A percentile compares a stretch with the other conserved stretches of the same genome.
These are phyloP conservation scores for Anableps anableps DNA, from an alignment of 2,797 vertebrate species.

Conservation along the genomic window DNA sequence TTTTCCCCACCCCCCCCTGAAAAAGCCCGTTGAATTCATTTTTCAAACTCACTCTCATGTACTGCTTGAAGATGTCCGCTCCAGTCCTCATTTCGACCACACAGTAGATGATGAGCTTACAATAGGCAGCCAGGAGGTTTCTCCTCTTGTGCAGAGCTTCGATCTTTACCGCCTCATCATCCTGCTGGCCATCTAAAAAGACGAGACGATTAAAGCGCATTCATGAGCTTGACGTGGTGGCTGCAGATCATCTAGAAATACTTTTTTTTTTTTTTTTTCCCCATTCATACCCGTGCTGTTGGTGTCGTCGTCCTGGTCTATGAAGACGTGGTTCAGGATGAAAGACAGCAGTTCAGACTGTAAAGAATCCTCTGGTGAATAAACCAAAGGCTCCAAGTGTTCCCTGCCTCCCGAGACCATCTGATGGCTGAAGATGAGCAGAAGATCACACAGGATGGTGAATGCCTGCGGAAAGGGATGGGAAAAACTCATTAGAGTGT, in stretches of 20 bases:
- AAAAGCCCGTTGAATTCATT: not conserved
- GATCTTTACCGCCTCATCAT: constrained; percentile 98
- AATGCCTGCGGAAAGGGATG: constrained; percentile 85
- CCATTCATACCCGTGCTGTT: constrained; percentile 90
- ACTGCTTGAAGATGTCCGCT: constrained; percentile 99
- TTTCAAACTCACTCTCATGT: constrained; percentile 90
- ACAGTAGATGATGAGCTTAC: constrained; percentile 98
- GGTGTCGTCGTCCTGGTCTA: constrained; percentile 97
- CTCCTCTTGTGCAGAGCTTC: constrained; percentile 99
- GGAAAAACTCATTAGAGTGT: not conserved
- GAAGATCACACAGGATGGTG: constrained; percentile 96
- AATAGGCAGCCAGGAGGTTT: constrained; percentile 97
- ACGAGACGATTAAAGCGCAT: not conserved
- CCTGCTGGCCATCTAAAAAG: constrained; percentile 92
- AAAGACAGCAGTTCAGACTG: constrained; percentile 96
- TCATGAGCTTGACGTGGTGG: not conserved
- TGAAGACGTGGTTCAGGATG: constrained; percentile 98
- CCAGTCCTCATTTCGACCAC: constrained; percentile 99
- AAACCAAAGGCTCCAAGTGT: constrained; percentile 93
- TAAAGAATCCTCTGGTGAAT: constrained; percentile 92
- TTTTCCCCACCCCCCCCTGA: too few species aligned
- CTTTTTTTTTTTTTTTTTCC: too few species aligned
- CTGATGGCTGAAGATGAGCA: constrained; percentile 99
- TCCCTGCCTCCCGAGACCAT: constrained; percentile 96
- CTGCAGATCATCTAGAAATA: not conserved